Evolutionary conservation across 2,888 invertebrate genomes (phyloP), one percentile per base, ranked within the genome.

Genomic region (Gibbula magus): DNA sequence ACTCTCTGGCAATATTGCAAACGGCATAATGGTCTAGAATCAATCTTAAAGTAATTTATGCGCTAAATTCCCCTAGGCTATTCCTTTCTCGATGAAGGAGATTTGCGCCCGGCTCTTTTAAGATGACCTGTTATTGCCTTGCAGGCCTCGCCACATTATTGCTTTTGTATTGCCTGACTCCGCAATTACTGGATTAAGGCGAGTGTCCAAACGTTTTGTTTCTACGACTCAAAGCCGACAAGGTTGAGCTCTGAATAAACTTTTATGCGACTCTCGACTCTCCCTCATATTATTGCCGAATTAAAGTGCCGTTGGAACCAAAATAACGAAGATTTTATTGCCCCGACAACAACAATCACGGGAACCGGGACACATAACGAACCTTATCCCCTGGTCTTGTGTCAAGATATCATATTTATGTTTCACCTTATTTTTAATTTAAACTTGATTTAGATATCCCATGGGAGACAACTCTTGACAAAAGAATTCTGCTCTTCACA

Each of bases 1-100:
- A 61, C 61, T 16, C 39, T 51, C 74, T 20, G 22, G 39, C 45
- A 51, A 74, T 74, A 74, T 74, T 74, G 74, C 74, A 74, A 51
- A 51, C 74, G 74, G 45, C n/a, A 25, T 74, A 74, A 74, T 74
- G 51, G 74, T 51, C 45, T 20, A 25, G 51, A 74, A 74, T 74
- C 74, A 74, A 74, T 74, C 74, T 74, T 74, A 74, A 74, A 74
- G 74, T 51, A 74, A 74, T 74, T 74, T 74, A 74, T 74, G 45
- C 74, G 45, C 45, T 74, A 51, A 52, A 74, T 74, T 51, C 74
- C 74, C 74, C 8, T 51, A 51, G 74, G 74, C 74, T 51, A 74
- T 74, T 74, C 74, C 51, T 51, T 51, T 25, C 51, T 51, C 74
- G 51, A 51, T 51, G 45, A 51, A 51, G 45, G 74, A 74, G 74